These are phyloP conservation scores for Muntiacus muntjak DNA, from an alignment of 2,113 vertebrate genomes.

Conservation along the genomic window DNA sequence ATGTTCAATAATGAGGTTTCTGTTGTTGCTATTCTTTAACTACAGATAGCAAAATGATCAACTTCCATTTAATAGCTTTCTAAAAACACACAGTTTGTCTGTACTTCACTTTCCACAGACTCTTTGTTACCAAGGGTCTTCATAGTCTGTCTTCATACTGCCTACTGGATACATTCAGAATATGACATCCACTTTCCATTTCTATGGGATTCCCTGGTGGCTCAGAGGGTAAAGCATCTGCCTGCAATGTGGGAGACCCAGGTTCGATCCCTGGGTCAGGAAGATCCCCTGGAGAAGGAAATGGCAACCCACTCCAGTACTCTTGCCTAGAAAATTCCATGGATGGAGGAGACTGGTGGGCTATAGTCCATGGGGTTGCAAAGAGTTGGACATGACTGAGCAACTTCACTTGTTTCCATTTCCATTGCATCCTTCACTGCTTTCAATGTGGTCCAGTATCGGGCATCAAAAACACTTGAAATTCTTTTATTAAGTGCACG, in stretches of 20 bases:
- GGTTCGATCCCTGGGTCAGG: background rate
- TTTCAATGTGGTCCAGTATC: background rate
- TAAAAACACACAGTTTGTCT: background rate
- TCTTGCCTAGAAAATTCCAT: background rate
- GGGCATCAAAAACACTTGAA: background rate
- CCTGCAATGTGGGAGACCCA: fast-evolving
- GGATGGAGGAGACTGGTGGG: background rate
- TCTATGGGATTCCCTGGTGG: background rate
- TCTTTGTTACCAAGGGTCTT: background rate
- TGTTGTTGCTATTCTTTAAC: background rate
- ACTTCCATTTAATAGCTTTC: background rate
- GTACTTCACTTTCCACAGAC: background rate
- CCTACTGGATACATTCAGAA: background rate
- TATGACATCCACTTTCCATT: background rate
- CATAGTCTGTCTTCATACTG: background rate
- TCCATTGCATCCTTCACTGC: background rate
- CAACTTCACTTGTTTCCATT: background rate
- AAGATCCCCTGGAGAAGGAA: background rate
- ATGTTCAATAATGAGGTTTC: background rate
- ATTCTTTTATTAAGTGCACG: background rate
- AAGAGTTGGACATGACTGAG: background rate
- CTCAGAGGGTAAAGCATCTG: background rate
- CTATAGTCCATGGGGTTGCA: background rate
- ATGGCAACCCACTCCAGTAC: background rate
- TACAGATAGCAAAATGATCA: background rate